Base-by-base conservation (phyloP, 2,113 vertebrate species). In the Alosa alosa region DNA sequence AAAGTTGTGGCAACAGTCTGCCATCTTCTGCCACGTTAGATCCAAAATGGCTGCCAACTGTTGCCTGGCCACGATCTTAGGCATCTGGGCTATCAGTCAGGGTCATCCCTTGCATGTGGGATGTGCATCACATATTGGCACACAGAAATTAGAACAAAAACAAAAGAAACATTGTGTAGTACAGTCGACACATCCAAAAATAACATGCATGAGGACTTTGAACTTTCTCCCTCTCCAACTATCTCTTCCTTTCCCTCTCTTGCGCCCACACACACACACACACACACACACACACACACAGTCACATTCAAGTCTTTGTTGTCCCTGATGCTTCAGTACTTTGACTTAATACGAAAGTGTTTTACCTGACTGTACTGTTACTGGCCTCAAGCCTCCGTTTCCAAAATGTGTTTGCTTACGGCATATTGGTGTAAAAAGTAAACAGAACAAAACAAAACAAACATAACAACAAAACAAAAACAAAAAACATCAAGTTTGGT, bases 271-370 rank as follows among this genome's bases (percentile, higher is more conserved):
- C n/a, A n/a, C n/a, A n/a, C n/a, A n/a, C n/a, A n/a, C n/a, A n/a
- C n/a, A n/a, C n/a, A n/a, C n/a, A n/a, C n/a, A 17, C 50, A 52
- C 50, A 4, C 50, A 52, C 11, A 17, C 50, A 52, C 50, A 17
- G 1, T 15, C 15, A 82, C 64, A 68, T 84, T 85, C 87, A 88
- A 87, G 86, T 84, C 55, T 85, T 83, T 68, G 47, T 83, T 85
- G 84, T 89, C 89, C 89, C 89, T 90, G 86, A 90, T 86, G n/a
- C 45, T 68, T 84, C 36, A 52, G 45, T 81, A 82, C 18, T 18
- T 60, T 22, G 55, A 60, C 55, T 20, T 22, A 60, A 60, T 60
- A 60, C 55, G n/a, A 60, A 60, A 60, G 55, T 60, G 55, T 60
- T 60, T 60, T 7, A 20, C 55, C 55, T 60, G 55, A 60, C 55